A percentile compares a stretch with the other conserved stretches of the same genome.
phyloP scores from a whole-genome alignment of 2,113 vertebrate genomes.

The Megalops atlanticus region DNA sequence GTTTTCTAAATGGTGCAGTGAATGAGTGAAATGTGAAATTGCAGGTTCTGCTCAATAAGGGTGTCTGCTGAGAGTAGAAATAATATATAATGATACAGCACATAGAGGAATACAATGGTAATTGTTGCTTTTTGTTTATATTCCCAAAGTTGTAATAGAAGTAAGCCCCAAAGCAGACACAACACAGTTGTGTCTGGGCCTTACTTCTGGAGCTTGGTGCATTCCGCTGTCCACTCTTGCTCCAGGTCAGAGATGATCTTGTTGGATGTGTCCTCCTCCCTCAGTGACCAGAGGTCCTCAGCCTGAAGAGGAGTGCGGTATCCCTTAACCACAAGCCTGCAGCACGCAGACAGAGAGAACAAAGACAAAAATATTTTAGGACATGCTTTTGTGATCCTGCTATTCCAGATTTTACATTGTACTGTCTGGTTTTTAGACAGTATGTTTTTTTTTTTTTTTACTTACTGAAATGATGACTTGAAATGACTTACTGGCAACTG shows the following conservation, averaged over 20 bases:
- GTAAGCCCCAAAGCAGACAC: not conserved
- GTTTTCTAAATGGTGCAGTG: not conserved
- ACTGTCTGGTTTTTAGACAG: not conserved
- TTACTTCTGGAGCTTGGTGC: constrained; percentile 71
- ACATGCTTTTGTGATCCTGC: constrained; percentile 49
- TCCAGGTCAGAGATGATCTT: constrained; percentile 81
- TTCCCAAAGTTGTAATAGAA: not conserved
- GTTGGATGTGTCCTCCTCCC: constrained; percentile 79
- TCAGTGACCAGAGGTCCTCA: constrained; percentile 84
- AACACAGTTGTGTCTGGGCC: not conserved
- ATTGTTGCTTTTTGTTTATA: not conserved
- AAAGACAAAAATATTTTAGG: constrained; percentile 14
- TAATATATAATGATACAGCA: not conserved
- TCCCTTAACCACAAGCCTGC: constrained; percentile 84
- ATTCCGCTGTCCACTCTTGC: constrained; percentile 76
- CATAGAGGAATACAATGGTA: not conserved
- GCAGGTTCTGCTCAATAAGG: not conserved
- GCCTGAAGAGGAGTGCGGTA: constrained; percentile 69
- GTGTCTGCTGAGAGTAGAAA: not conserved
- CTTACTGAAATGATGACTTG: not conserved
- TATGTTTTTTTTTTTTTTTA: not conserved
- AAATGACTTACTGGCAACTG: not conserved
- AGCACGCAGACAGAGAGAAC: constrained; percentile 40
- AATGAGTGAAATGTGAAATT: constrained; percentile 11
- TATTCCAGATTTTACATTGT: not conserved